These are phyloP conservation scores for Luperina nickerlii DNA, from an alignment of 2,888 invertebrate genomes.

Conservation along the genomic window DNA sequence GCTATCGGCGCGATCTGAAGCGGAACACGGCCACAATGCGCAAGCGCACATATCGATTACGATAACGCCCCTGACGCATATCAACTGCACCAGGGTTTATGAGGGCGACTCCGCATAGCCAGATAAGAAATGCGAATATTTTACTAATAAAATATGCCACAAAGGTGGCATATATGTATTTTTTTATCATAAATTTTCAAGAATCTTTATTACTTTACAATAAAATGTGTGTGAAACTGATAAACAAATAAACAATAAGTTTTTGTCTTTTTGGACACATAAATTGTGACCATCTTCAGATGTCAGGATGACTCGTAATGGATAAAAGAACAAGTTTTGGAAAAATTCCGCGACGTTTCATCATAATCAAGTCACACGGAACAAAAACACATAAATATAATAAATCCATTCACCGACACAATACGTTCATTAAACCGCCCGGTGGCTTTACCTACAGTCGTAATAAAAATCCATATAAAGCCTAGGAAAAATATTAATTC, in stretches of 20 bases:
- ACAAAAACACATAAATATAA: slow-evolving; percentile 55
- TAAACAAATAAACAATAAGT: slow-evolving; percentile 14
- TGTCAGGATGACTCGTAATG: not conserved
- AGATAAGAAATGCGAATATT: slow-evolving; percentile 62
- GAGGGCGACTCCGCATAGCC: slow-evolving; percentile 54
- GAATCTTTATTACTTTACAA: not conserved
- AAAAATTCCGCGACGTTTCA: slow-evolving; percentile 25
- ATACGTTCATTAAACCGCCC: slow-evolving; percentile 59
- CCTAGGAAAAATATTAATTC: slow-evolving; percentile 69
- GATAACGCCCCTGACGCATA: slow-evolving; percentile 70
- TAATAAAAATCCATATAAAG: slow-evolving; percentile 69
- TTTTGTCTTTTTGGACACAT: slow-evolving; percentile 8
- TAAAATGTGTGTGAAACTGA: slow-evolving; percentile 12
- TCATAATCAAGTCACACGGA: slow-evolving; percentile 49
- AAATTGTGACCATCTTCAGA: slow-evolving; percentile 16
- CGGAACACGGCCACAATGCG: slow-evolving; percentile 69
- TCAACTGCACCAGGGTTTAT: slow-evolving; percentile 64
- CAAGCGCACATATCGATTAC: slow-evolving; percentile 69
- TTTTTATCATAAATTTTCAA: slow-evolving; percentile 17
- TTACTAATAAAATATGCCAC: slow-evolving; percentile 38
- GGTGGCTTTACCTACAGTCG: slow-evolving; percentile 42
- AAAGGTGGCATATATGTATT: not conserved
- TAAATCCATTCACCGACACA: slow-evolving; percentile 64
- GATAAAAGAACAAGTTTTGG: slow-evolving; percentile 21
- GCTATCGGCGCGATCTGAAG: slow-evolving; percentile 66